Conservation (phyloP, 1,140 invertebrate genomes). For the Polyergus mexicanus region DNA sequence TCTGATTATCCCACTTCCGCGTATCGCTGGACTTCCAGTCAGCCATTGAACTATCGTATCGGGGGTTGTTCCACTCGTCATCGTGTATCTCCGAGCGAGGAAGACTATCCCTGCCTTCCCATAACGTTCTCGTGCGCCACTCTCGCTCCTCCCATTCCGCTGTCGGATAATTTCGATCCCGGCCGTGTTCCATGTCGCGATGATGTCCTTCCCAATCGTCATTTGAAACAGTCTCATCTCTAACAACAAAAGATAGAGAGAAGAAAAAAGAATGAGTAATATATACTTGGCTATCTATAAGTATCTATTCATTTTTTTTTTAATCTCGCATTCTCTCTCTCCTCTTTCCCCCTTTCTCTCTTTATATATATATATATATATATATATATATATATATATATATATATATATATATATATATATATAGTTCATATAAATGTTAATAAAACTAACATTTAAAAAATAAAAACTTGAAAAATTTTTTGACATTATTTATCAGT, state of each 20-base stretch:
- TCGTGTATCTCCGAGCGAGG: conserved; percentile 83
- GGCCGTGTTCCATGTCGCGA: conserved; percentile 80
- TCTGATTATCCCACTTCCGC: conserved; percentile 85
- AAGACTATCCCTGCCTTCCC: conserved; percentile 83
- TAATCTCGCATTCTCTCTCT: too few species aligned
- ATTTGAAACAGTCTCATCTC: conserved; percentile 79
- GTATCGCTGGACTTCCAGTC: conserved; percentile 84
- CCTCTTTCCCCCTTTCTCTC: background rate
- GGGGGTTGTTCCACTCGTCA: conserved; percentile 81
- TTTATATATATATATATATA: background rate
- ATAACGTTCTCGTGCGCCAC: conserved; percentile 81
- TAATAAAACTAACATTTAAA: background rate
- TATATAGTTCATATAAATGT: background rate
- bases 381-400: background rate
- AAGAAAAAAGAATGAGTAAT: background rate
- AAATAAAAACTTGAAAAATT: too few species aligned
- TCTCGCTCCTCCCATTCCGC: conserved; percentile 85
- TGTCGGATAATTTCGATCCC: conserved; percentile 79
- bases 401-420: background rate
- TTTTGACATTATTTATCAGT: background rate
- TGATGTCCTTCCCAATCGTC: conserved; percentile 85
- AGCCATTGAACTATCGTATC: conserved; percentile 81
- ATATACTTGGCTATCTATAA: too few species aligned
- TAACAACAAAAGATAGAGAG: conserved; percentile 5
- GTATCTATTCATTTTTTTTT: too few species aligned